Conservation (phyloP, 1,140 invertebrate genomes). For the Pseudomyrmex sp. region DNA sequence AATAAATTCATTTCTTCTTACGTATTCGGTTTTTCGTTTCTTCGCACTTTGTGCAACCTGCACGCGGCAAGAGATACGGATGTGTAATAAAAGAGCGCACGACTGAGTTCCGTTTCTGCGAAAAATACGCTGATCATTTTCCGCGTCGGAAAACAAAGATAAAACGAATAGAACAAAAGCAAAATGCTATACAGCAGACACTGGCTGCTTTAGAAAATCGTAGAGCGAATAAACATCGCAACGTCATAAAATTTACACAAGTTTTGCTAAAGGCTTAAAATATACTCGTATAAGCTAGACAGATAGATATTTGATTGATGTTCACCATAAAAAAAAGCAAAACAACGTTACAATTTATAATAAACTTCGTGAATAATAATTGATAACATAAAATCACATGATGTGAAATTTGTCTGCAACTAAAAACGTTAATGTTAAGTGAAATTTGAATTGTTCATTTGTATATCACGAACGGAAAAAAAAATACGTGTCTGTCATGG, state of each 20-base stretch:
- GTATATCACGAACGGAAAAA: not conserved
- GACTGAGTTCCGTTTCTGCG: not conserved
- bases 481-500: not conserved
- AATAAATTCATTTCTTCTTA: constrained; percentile 46
- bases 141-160: not conserved
- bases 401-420: not conserved
- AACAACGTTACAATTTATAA: no score
- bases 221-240: not conserved
- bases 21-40: constrained; percentile 19
- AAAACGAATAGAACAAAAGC: constrained; percentile 26
- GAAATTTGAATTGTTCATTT: not conserved
- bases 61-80: not conserved
- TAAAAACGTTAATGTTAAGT: not conserved
- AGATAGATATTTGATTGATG: not conserved
- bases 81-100: constrained; percentile 20
- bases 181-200: not conserved
- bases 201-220: not conserved
- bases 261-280: not conserved
- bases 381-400: no score
- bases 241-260: not conserved
- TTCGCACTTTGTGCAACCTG: not conserved
- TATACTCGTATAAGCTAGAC: not conserved
- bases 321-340: no score
- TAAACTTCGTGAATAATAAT: no score
- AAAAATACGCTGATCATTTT: constrained; percentile 18